These are phyloP conservation scores for Adelognathus sp. DNA, from an alignment of 2,888 invertebrate genomes.

Conservation along the genomic window DNA sequence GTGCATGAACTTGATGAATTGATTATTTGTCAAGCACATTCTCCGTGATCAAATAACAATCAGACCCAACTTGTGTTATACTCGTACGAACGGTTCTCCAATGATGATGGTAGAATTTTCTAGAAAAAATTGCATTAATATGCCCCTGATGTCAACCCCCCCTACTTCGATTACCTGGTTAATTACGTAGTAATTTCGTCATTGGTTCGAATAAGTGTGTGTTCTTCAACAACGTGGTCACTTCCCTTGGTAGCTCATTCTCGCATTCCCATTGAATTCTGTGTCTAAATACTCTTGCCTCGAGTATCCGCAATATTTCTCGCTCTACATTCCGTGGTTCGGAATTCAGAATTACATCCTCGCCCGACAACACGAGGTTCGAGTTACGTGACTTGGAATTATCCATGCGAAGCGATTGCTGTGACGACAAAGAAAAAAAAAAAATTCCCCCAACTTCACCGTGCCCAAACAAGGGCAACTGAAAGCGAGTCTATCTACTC, in stretches of 20 bases:
- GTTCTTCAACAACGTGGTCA: slow-evolving; percentile 14
- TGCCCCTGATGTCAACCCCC: slow-evolving; percentile 26
- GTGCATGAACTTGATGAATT: slow-evolving; percentile 11
- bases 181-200: slow-evolving; percentile 32
- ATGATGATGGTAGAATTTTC: slow-evolving; percentile 29
- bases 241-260: not conserved
- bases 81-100: slow-evolving; percentile 23
- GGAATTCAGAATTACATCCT: slow-evolving; percentile 38
- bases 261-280: not conserved
- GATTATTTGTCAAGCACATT: slow-evolving; percentile 36
- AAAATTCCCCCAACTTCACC: not conserved
- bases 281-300: not conserved
- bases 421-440: slow-evolving; percentile 35
- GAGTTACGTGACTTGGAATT: slow-evolving; percentile 43
- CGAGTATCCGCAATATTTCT: not conserved
- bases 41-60: slow-evolving; percentile 13
- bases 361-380: slow-evolving; percentile 34
- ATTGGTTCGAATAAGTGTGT: slow-evolving; percentile 12
- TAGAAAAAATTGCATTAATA: slow-evolving; percentile 59
- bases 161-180: slow-evolving; percentile 56
- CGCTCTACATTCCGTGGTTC: slow-evolving; percentile 25
- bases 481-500: slow-evolving; percentile 45
- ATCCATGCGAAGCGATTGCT: slow-evolving; percentile 51
- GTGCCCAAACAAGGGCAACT: slow-evolving; percentile 51
- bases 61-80: slow-evolving; percentile 12